Conservation (phyloP, 1,140 invertebrate genomes). For the Megalonaias nervosa region DNA sequence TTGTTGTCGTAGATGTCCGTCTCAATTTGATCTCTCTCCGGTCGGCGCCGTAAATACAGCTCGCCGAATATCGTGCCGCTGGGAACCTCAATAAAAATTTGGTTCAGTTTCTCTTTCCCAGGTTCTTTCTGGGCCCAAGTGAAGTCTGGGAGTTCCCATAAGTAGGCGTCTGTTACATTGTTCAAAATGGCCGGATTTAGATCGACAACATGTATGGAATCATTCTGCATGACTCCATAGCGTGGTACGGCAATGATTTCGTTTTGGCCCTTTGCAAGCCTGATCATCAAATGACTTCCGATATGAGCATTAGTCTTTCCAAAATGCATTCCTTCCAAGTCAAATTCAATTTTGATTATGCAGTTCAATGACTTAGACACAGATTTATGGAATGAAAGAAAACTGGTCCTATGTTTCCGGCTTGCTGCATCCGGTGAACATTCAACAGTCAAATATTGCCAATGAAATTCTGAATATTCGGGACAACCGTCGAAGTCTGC, state of each 20-base stretch:
- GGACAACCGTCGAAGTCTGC: constrained; percentile 5
- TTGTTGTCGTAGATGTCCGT: constrained; percentile 5
- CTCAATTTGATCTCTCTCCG: not conserved
- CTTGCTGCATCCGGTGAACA: not conserved
- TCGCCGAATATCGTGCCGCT: not conserved
- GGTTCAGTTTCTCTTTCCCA: not conserved
- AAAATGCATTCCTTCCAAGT: not conserved
- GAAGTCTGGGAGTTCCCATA: constrained; percentile 12
- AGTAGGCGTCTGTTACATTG: not conserved
- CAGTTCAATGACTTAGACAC: not conserved
- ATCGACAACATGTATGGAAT: no score
- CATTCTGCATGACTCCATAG: no score
- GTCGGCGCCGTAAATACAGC: not conserved
- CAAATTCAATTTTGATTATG: not conserved
- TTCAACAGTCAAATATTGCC: not conserved
- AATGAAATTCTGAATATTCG: constrained; percentile 1
- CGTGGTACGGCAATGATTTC: no score
- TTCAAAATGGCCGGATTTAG: not conserved
- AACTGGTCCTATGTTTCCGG: not conserved
- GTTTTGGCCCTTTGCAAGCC: no score
- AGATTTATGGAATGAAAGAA: not conserved
- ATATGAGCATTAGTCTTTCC: no score
- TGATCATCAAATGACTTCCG: no score
- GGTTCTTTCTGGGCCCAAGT: constrained; percentile 3
- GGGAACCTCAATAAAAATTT: not conserved